phyloP scores from a whole-genome alignment of 2,888 invertebrate genomes.

The Melanargia galathea region DNA sequence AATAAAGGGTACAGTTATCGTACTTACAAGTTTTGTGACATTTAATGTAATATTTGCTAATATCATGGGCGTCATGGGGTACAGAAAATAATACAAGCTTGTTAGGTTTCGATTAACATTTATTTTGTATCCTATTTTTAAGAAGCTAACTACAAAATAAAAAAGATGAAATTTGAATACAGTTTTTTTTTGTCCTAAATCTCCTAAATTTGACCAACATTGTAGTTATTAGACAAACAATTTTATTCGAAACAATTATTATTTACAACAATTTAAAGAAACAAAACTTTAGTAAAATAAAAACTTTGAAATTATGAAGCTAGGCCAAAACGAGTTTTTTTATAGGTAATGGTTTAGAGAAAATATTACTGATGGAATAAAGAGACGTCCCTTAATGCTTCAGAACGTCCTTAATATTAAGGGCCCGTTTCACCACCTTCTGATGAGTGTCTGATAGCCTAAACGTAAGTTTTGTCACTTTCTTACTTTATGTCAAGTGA shows the following conservation, averaged over 20 bases:
- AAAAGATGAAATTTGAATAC: constrained; percentile 39
- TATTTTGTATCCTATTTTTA: constrained; percentile 66
- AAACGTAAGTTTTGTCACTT: no score
- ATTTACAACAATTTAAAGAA: constrained; percentile 8
- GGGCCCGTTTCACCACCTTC: no score
- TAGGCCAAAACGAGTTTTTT: constrained; percentile 7
- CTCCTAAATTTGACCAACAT: constrained; percentile 11
- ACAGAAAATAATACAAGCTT: constrained; percentile 46
- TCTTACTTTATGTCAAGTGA: no score
- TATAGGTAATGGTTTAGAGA: background rate
- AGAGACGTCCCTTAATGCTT: no score
- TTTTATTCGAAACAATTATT: background rate
- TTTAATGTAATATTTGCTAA: no score
- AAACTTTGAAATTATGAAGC: constrained; percentile 1
- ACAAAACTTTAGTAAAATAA: constrained; percentile 9
- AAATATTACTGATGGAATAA: background rate
- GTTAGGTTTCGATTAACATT: constrained; percentile 60
- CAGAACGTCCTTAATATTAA: no score
- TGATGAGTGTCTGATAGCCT: no score
- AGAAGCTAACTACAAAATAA: constrained; percentile 63
- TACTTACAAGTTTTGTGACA: background rate
- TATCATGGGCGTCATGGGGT: no score
- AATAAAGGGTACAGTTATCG: no score
- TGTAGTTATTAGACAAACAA: constrained; percentile 1
- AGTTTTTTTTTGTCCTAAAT: constrained; percentile 15